Base-by-base conservation (phyloP, 2,113 vertebrate species). In the Clinocottus analis region DNA sequence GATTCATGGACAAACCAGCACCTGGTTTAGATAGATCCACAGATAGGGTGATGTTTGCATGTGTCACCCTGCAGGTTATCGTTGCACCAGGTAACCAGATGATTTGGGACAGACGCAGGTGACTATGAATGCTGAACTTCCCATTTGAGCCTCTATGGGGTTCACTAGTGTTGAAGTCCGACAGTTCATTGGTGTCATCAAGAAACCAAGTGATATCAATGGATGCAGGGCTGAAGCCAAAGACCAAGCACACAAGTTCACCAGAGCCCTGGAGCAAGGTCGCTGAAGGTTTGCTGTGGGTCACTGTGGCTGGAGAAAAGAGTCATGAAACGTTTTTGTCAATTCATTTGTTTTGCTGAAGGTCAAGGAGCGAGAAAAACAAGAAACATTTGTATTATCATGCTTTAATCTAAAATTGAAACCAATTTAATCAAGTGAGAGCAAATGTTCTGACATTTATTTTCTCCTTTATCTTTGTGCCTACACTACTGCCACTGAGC, bases 71-170 rank as follows among this genome's bases (percentile, higher is more conserved):
- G 75, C 94, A 95, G 56, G 89, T 94, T 56, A 93, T 68, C 31
- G 60, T 65, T 14, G 65, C 63, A 9, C 91, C 93, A 10, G 89
- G 86, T n/a, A 85, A 55, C 73, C 85, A 87, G 16, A 81, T 67
- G 27, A 14, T 12, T 0, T 37, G 37, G 2, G 80, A 61, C n/a
- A 94, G 59, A 8, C 11, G n/a, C 27, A 94, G 90, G 70, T 79
- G 75, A 75, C 94, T 94, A 58, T 61, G 79, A 73, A 92, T 68
- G 58, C 63, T 91, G 80, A 93, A 94, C 82, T 84, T 94, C 71
- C 94, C 91, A n/a, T 91, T 77, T 16, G 81, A 78, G 11, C 83
- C 85, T 85, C 77, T 80, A 58, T 84, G 81, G 13, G 83, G 70
- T n/a, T 72, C 49, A 49, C 75, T 87, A 5, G 60, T 91, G 55